Evolutionary conservation across 2,888 invertebrate species (phyloP).

Genomic region (Notodonta dromedarius): DNA sequence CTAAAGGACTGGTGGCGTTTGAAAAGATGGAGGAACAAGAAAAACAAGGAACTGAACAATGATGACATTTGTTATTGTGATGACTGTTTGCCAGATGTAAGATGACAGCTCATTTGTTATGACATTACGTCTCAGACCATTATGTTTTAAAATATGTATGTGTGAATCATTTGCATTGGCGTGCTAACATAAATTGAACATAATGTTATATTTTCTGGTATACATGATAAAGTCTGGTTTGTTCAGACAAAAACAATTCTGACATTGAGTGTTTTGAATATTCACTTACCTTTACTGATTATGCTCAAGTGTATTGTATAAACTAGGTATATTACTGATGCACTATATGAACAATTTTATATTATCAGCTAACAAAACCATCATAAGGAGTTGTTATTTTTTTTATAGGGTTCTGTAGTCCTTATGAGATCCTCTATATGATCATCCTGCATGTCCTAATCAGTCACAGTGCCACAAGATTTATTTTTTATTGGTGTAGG

Average conservation of each 20-base stretch:
- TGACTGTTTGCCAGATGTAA: constrained; percentile 87
- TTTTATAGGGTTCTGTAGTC: too few relatives aligned
- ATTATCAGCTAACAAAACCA: too few relatives aligned
- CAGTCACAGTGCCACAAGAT: too few relatives aligned
- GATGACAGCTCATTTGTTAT: constrained; percentile 40
- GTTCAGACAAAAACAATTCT: constrained; percentile 3
- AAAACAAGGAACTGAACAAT: constrained; percentile 79
- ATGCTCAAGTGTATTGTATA: not conserved
- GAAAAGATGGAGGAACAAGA: constrained; percentile 86
- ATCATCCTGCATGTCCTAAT: too few relatives aligned
- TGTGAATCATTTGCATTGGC: not conserved
- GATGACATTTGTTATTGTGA: constrained; percentile 91
- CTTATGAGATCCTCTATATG: too few relatives aligned
- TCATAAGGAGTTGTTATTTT: too few relatives aligned
- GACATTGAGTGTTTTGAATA: not conserved
- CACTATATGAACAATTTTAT: too few relatives aligned
- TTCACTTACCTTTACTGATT: constrained; percentile 2
- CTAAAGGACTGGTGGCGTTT: constrained; percentile 92
- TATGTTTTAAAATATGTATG: not conserved
- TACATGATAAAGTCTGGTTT: not conserved
- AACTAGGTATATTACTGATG: not conserved
- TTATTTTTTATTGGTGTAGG: constrained; percentile 69
- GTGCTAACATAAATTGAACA: not conserved
- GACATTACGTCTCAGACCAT: constrained; percentile 15
- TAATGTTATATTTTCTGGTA: not conserved